Base-by-base conservation (phyloP, 2,797 vertebrate species). In the Todus mexicanus region DNA sequence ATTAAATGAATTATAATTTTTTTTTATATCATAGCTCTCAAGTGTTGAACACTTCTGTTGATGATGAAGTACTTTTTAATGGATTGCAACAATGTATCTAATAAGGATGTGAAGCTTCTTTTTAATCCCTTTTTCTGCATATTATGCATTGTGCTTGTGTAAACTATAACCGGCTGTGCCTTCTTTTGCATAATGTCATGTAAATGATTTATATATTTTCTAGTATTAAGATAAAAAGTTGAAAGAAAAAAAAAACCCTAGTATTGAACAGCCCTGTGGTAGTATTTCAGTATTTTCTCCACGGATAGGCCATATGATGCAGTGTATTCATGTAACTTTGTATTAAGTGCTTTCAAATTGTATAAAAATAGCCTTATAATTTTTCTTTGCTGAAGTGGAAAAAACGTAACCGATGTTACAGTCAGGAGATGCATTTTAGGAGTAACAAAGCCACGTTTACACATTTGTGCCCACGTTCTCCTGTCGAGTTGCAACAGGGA, bases 131-230 rank as follows among this genome's bases (percentile, higher is more conserved):
- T 97, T 96, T 94, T 89, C 96, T 97, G 98, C 98, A 87, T 98
- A 97, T 97, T 98, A 98, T 98, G 98, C 98, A 98, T 96, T 98
- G 96, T 98, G 98, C 98, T 98, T 98, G 93, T 97, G 95, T 97
- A 98, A 96, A 96, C 97, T 97, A 98, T 98, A 98, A 98, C 98
- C 98, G 98, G 98, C 98, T 98, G 98, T 99, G 98, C 98, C 98
- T 99, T 99, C 96, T 97, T 98, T 98, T 97, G 97, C 98, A 98
- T 98, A 98, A 98, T 95, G 97, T 98, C 98, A 97, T 98, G 98
- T 98, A 98, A 98, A 98, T 98, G 98, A 98, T 97, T 98, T 98
- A 97, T 98, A 97, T 98, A 97, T 98, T 98, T 98, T 98, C 97
- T 97, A 98, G 98, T 98, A 98, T 98, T 98, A 98, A 97, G 97